A percentile compares a stretch with the other conserved stretches of the same genome.
These are phyloP conservation scores for Brachyptera risi DNA, from an alignment of 2,888 invertebrate genomes.

Conservation along the genomic window DNA sequence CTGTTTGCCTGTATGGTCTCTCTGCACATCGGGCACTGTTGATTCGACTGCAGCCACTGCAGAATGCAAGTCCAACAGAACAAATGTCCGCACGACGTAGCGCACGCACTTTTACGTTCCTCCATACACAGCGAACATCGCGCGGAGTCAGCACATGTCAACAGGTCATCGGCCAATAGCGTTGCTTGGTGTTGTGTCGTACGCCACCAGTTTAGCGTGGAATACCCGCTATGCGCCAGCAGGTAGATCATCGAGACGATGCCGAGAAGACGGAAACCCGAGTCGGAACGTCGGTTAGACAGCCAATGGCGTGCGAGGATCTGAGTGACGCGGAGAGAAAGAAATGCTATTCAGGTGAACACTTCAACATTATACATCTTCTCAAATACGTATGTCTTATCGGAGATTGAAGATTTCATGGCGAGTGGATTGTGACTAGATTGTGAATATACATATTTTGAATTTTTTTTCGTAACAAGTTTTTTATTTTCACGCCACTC, in stretches of 20 bases:
- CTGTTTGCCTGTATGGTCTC: constrained; percentile 9
- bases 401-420: no score
- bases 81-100: constrained; percentile 22
- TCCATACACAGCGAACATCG: constrained; percentile 23
- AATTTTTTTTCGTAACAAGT: no score
- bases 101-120: not conserved
- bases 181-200: not conserved
- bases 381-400: no score
- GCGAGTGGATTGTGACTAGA: no score
- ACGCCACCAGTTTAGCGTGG: not conserved
- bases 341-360: no score
- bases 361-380: no score
- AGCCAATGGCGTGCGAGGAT: constrained; percentile 39
- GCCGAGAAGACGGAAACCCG: constrained; percentile 40
- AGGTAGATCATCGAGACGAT: constrained; percentile 37
- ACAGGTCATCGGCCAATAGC: not conserved
- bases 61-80: constrained; percentile 25
- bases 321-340: constrained; percentile 34
- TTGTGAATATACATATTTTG: no score
- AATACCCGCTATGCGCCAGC: not conserved
- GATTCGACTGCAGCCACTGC: constrained; percentile 17
- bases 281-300: constrained; percentile 36
- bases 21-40: constrained; percentile 22
- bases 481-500: no score
- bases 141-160: not conserved